phyloP scores from a whole-genome alignment of 2,888 invertebrate species.

The Orgyia antiqua region DNA sequence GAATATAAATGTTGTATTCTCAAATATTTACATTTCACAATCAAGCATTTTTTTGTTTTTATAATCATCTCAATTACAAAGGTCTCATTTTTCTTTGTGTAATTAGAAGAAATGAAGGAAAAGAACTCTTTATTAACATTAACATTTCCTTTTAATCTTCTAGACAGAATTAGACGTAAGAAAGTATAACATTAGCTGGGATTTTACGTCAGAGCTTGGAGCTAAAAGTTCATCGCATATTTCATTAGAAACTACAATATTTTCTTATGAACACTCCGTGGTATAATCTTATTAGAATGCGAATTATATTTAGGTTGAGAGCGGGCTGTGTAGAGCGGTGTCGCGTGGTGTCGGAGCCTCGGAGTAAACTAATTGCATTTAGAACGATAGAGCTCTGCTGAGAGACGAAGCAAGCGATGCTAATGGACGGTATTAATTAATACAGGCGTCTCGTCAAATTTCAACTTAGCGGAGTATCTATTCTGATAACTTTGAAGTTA shows the following conservation, averaged over 20 bases:
- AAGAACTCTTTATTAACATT: slow-evolving; percentile 16
- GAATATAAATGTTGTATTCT: slow-evolving; percentile 4
- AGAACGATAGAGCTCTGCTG: slow-evolving; percentile 60
- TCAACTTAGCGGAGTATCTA: slow-evolving; percentile 53
- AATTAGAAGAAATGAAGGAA: slow-evolving; percentile 19
- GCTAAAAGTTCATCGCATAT: slow-evolving; percentile 32
- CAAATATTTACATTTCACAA: slow-evolving; percentile 27
- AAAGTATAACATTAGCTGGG: slow-evolving; percentile 10
- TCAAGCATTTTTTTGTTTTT: slow-evolving; percentile 22
- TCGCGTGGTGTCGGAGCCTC: slow-evolving; percentile 54
- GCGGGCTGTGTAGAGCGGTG: slow-evolving; percentile 55
- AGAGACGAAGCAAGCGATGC: slow-evolving; percentile 63
- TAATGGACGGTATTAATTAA: slow-evolving; percentile 76
- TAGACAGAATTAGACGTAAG: slow-evolving; percentile 17
- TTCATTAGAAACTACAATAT: slow-evolving; percentile 48
- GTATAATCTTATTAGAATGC: slow-evolving; percentile 60
- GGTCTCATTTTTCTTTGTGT: slow-evolving; percentile 25
- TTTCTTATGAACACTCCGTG: slow-evolving; percentile 61
- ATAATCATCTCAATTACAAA: slow-evolving; percentile 26
- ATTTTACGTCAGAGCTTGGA: slow-evolving; percentile 11
- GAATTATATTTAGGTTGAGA: slow-evolving; percentile 69
- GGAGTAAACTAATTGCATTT: slow-evolving; percentile 68
- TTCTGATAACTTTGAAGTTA: slow-evolving; percentile 36
- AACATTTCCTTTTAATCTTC: slow-evolving; percentile 15
- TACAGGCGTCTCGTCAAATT: slow-evolving; percentile 66